A percentile compares a stretch with the other conserved stretches of the same genome.
Conservation (phyloP, 2,888 invertebrate genomes). For the Monochamus alternatus region DNA sequence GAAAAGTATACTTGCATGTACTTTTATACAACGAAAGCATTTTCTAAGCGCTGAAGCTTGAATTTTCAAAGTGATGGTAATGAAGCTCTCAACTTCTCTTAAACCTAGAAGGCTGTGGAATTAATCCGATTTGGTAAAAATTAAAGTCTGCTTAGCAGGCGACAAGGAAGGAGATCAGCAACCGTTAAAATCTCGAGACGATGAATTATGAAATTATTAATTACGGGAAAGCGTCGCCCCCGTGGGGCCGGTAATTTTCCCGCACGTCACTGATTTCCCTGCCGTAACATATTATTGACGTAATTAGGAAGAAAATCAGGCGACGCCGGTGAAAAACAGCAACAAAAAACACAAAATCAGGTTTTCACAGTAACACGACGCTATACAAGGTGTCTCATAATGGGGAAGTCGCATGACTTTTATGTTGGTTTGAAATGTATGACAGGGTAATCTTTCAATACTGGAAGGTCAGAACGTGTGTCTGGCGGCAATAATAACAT, state of each 20-base stretch:
- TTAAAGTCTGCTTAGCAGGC: not conserved
- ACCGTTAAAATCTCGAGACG: not conserved
- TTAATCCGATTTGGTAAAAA: not conserved
- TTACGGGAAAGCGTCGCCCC: not conserved
- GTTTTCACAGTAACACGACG: too few relatives aligned
- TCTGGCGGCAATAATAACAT: too few relatives aligned
- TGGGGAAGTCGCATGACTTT: too few relatives aligned
- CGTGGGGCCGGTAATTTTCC: slow-evolving; percentile 5
- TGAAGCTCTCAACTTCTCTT: not conserved
- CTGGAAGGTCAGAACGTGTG: too few relatives aligned
- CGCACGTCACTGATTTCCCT: slow-evolving; percentile 19
- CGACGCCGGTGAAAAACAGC: not conserved
- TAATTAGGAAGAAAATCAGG: not conserved
- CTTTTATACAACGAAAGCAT: too few relatives aligned
- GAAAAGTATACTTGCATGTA: too few relatives aligned
- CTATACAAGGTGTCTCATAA: too few relatives aligned
- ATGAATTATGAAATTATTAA: slow-evolving; percentile 7
- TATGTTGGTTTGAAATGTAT: too few relatives aligned
- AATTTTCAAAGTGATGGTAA: too few relatives aligned
- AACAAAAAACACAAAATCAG: too few relatives aligned
- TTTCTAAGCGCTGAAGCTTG: too few relatives aligned
- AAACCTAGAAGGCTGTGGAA: not conserved
- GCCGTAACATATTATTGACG: slow-evolving; percentile 13
- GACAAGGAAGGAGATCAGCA: not conserved
- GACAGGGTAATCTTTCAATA: too few relatives aligned